Percentiles rank a stretch among this genome's conserved stretches.
Conservation (phyloP, 2,113 vertebrate species). For the Rhabdornis inornatus region DNA sequence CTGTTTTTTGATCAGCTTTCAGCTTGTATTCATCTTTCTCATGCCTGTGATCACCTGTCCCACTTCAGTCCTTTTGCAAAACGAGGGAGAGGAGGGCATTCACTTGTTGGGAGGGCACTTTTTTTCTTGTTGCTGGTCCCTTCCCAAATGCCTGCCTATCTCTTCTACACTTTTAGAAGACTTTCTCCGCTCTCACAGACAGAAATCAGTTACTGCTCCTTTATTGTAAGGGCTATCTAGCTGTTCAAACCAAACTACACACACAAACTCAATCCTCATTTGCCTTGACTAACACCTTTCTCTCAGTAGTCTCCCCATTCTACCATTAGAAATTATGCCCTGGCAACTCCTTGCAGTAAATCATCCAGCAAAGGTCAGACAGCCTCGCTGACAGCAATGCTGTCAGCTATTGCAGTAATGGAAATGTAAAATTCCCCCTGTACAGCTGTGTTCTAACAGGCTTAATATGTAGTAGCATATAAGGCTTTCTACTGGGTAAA, state of each 20-base stretch:
- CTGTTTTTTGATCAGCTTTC: background rate
- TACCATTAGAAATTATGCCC: background rate
- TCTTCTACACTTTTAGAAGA: background rate
- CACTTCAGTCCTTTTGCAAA: background rate
- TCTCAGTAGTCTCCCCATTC: background rate
- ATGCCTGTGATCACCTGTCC: background rate
- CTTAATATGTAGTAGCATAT: background rate
- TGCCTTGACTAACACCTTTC: background rate
- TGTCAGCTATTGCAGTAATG: background rate
- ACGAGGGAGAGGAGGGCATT: rapidly evolving
- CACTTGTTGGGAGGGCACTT: background rate
- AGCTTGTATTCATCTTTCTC: background rate
- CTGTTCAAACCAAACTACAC: background rate
- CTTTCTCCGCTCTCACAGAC: background rate
- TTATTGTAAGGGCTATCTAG: background rate
- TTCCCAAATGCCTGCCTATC: background rate
- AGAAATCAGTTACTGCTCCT: background rate
- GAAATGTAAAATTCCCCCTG: background rate
- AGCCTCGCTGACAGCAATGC: background rate
- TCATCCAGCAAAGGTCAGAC: background rate
- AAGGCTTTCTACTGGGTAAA: background rate
- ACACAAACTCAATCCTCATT: background rate
- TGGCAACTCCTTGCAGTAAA: background rate
- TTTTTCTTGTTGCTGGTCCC: background rate
- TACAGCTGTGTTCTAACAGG: background rate